These are phyloP conservation scores for Clavelina lepadiformis DNA, from an alignment of 23 tunicate species.

Conservation along the genomic window DNA sequence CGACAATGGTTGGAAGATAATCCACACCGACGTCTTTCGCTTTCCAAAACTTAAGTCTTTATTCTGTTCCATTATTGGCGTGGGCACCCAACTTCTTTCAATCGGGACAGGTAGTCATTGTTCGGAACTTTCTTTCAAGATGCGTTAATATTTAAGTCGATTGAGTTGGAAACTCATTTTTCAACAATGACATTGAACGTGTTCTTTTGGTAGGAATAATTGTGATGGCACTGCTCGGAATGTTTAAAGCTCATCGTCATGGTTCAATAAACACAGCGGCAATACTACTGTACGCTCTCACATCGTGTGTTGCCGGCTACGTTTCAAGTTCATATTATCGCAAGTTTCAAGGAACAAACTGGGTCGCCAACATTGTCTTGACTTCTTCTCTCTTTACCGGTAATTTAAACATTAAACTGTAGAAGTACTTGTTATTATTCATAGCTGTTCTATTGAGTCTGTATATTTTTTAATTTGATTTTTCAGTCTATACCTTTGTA, in stretches of 20 bases:
- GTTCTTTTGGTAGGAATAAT: conserved; percentile 58
- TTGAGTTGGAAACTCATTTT: neutral
- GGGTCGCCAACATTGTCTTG: conserved; percentile 93
- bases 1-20: conserved; percentile 93
- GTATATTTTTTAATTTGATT: no score
- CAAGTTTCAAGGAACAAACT: conserved; percentile 84
- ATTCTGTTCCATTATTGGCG: conserved; percentile 80
- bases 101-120: conserved; percentile 57
- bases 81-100: conserved; percentile 76
- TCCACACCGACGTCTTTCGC: conserved; percentile 90
- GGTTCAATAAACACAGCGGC: conserved; percentile 98
- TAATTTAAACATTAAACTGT: no score
- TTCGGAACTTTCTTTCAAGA: neutral
- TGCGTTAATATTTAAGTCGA: neutral
- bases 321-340: conserved; percentile 93
- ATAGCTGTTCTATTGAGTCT: no score
- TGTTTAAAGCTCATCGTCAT: conserved; percentile 85
- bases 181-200: neutral
- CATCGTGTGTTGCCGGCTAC: conserved; percentile 93
- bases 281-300: conserved; percentile 87
- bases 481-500: no score
- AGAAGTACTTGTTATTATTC: no score
- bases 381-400: conserved; percentile 91
- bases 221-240: conserved; percentile 86
- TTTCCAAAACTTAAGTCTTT: conserved; percentile 71